Evolutionary conservation across 1,140 invertebrate genomes (phyloP).

Genomic region (Saccostrea glomerata): DNA sequence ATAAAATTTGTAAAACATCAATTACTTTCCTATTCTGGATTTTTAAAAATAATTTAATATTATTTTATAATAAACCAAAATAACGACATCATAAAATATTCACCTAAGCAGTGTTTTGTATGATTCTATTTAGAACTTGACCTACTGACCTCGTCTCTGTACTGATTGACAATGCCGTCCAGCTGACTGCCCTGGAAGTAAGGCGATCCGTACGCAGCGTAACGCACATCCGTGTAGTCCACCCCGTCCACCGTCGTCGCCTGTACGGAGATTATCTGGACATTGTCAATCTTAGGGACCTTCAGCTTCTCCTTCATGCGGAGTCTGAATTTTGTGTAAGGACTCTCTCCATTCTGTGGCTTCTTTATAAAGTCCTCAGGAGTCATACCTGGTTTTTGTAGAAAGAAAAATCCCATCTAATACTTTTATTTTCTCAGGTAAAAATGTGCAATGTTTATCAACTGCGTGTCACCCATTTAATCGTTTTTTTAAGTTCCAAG

Average conservation of each 20-base stretch:
- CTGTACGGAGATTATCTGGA: conserved; percentile 94
- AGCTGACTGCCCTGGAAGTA: conserved; percentile 96
- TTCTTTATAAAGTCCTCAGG: conserved; percentile 46
- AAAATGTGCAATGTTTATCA: too few species aligned
- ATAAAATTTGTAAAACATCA: too few species aligned
- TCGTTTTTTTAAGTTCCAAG: too few species aligned
- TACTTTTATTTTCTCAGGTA: too few species aligned
- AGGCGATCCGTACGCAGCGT: conserved; percentile 95
- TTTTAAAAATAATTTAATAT: too few species aligned
- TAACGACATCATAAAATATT: background rate
- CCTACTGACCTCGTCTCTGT: conserved; percentile 87
- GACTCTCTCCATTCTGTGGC: background rate
- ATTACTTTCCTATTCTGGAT: too few species aligned
- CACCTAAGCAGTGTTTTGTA: background rate
- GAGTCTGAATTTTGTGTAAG: conserved; percentile 39
- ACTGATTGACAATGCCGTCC: conserved; percentile 94
- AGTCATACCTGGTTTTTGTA: conserved; percentile 41
- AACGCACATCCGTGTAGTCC: conserved; percentile 87
- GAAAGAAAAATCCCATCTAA: background rate
- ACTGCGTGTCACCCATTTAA: too few species aligned
- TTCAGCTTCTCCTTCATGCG: conserved; percentile 83
- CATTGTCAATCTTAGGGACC: conserved; percentile 89
- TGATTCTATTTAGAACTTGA: background rate
- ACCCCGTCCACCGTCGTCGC: conserved; percentile 39
- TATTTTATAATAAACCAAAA: too few species aligned